Conservation (phyloP, 1,140 invertebrate genomes). For the Latrodectus geometricus region DNA sequence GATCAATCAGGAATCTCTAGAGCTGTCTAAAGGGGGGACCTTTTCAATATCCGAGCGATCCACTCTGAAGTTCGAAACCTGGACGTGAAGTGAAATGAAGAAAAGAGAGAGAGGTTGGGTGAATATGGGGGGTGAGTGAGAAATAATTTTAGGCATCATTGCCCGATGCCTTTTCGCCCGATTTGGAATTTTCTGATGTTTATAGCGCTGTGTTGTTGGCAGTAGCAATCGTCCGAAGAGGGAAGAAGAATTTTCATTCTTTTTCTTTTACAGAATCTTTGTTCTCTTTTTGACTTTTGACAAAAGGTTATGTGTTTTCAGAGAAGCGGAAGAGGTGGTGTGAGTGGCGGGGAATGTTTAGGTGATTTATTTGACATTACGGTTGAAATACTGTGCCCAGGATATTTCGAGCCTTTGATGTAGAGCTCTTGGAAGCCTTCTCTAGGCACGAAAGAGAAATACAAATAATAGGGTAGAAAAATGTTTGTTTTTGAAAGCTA, state of each 20-base stretch:
- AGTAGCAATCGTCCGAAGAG: background rate
- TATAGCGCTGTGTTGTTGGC: background rate
- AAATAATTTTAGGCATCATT: constrained; percentile 47
- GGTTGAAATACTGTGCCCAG: background rate
- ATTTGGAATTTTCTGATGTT: constrained; percentile 38
- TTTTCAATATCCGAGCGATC: constrained; percentile 37
- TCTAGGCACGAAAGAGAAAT: background rate
- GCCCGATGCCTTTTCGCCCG: constrained; percentile 29
- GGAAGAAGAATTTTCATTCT: background rate
- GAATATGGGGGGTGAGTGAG: background rate
- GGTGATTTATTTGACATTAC: constrained; percentile 21
- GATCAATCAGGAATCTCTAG: constrained; percentile 34
- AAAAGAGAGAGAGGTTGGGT: background rate
- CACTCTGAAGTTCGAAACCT: background rate
- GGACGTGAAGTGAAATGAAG: constrained; percentile 29
- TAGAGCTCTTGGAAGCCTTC: background rate
- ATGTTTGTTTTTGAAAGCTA: background rate
- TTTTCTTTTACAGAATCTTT: background rate
- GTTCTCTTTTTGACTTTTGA: constrained; percentile 11
- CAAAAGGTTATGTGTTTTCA: constrained; percentile 42
- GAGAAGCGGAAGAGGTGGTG: background rate
- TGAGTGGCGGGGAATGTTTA: background rate
- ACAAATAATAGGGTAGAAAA: background rate
- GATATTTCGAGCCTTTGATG: background rate
- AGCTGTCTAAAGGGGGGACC: constrained; percentile 6